Base-by-base conservation (phyloP, 2,113 vertebrate species). In the Lepisosteus oculatus region DNA sequence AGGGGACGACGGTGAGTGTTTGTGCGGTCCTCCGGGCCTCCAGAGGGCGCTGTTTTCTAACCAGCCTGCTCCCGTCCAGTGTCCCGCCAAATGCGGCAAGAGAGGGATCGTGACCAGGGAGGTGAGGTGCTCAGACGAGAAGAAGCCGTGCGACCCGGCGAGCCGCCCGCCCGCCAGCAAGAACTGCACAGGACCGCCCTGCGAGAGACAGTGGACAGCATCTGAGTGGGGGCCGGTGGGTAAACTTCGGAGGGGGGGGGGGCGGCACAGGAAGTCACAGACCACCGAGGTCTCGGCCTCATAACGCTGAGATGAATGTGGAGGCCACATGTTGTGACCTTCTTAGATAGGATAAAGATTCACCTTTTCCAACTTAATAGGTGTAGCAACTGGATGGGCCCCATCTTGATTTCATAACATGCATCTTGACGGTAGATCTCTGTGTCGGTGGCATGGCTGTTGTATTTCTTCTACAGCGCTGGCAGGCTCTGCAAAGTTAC, bases 161-260 rank as follows among this genome's bases (percentile, higher is more conserved):
- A 91, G 91, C 83, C 87, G 84, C 72, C 97, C 95, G 0, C 81
- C 89, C 0, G 86, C 87, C 0, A 69, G 91, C 80, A 97, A 98
- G 79, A 96, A 98, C 86, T 99, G 97, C 88, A 95, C 94, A 0
- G 97, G 97, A 0, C 93, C 95, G 0, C 93, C 97, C 63, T 99
- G 97, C 0, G 96, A 98, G 79, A 93, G 96, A 11, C 96, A 95
- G 43, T 99, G 97, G 97, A 98, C 96, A 0, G 92, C 95, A 63
- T 99, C 96, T 0, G 96, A 98, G 81, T 99, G 97, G 97, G 97
- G 96, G 13, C 96, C 96, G 67, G 97, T 99, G 88, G 95, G 95
- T 77, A 59, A 6, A 42, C 3, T 0, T 0, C 5, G 1, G 44
- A 17, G 15, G 29, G 29, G 2, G 17, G 17, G 29, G 29, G 29